A percentile compares a stretch with the other conserved stretches of the same genome.
phyloP scores from a whole-genome alignment of 2,113 vertebrate genomes.

The Melozone crissalis region DNA sequence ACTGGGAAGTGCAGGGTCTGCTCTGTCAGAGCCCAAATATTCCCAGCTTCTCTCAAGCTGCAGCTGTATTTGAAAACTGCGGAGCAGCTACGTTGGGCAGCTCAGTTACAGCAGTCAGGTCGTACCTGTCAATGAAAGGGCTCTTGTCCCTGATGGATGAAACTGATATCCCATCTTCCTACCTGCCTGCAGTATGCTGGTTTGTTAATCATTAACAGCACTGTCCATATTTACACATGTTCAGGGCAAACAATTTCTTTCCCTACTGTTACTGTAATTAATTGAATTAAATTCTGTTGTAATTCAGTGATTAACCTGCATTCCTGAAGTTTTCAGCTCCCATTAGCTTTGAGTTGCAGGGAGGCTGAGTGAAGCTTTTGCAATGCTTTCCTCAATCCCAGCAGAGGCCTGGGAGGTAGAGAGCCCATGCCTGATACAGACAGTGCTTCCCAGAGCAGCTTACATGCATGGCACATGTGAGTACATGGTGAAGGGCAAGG shows the following conservation, averaged over 20 bases:
- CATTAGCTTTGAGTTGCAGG: not conserved
- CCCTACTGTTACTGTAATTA: conserved; percentile 26
- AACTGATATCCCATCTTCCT: not conserved
- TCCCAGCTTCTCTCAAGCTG: conserved; percentile 54
- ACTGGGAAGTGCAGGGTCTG: not conserved
- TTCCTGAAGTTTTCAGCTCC: not conserved
- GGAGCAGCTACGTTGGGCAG: not conserved
- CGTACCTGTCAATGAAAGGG: not conserved
- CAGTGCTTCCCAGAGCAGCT: not conserved
- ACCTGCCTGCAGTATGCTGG: not conserved
- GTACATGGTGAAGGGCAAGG: not conserved
- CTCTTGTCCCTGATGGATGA: not conserved
- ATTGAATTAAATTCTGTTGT: conserved; percentile 24
- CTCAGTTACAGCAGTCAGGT: conserved; percentile 11
- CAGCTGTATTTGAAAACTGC: not conserved
- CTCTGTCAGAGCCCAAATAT: not conserved
- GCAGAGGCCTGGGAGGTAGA: not conserved
- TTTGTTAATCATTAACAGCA: not conserved
- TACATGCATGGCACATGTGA: not conserved
- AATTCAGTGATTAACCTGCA: conserved; percentile 23
- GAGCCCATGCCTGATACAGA: rapidly evolving
- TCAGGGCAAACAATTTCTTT: not conserved
- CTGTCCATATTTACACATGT: not conserved
- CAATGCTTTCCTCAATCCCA: not conserved
- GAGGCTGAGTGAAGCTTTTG: not conserved